Evolutionary conservation across 2,113 vertebrate genomes (phyloP), one percentile per base, ranked within the genome.

Genomic region (Mustela lutreola): DNA sequence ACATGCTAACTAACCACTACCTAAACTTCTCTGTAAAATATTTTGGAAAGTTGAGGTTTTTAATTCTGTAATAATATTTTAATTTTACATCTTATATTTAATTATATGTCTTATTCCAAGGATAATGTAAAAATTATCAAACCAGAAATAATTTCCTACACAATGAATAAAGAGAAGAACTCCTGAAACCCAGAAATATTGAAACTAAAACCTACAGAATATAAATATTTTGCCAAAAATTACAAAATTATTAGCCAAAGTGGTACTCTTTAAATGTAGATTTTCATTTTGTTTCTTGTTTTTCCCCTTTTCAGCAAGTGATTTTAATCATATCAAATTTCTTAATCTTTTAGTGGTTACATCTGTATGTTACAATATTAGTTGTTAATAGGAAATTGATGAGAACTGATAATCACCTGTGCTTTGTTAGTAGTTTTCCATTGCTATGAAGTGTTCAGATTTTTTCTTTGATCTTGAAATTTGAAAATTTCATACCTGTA

Each of bases 1-100:
- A 16, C 6, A 22, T 36, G 9, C 0, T 18, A 71, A 53, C 4
- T 2, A 28, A 9, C 50, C 5, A 16, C 8, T 67, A 4, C 0
- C 1, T 33, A 10, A 62, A 11, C 7, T 88, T 67, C 22, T 60
- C 33, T 71, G 14, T 16, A 76, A 62, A 83, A 71, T 45, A 92
- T 3, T 1, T 36, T 33, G 7, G 11, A n/a, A n/a, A 92, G 16
- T 42, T 60, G 16, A 26, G 2, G 4, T 0, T 67, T 71, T 67
- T n/a, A 82, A 21, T 58, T 91, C 11, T 33, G 9, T 82, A 87
- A 45, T 86, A 80, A 48, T 42, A 83, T 70, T 70, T 82, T 86
- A 75, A 14, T 45, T 22, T 53, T 73, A 86, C 42, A 22, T 11
- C 36, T 71, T 56, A 56, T 56, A 56, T 56, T 56, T 18, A 56